These are phyloP conservation scores for Triplophysa yarkandensis DNA, from an alignment of 2,797 vertebrate genomes.

Conservation along the genomic window DNA sequence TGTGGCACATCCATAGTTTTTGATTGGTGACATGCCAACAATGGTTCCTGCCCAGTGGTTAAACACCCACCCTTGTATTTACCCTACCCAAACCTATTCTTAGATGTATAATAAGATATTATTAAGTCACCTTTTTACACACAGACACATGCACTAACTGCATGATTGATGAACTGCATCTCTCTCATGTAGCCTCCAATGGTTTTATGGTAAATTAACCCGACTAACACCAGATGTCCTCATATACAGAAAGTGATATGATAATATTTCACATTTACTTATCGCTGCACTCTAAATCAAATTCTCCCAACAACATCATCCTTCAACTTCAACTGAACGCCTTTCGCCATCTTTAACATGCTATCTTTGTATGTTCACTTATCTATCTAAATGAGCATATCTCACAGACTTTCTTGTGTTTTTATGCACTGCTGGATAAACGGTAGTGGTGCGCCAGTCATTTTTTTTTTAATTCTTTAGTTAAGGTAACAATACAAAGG, in stretches of 20 bases:
- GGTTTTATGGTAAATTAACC: conserved; percentile 46
- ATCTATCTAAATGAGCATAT: conserved; percentile 2
- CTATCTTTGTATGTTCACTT: conserved; percentile 30
- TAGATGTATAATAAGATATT: not conserved
- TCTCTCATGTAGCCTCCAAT: conserved; percentile 11
- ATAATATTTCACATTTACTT: conserved; percentile 48
- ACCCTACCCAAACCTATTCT: not conserved
- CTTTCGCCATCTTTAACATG: conserved; percentile 29
- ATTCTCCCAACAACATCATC: conserved; percentile 27
- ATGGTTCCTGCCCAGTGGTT: no score
- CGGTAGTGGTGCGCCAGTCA: no score
- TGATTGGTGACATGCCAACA: not conserved
- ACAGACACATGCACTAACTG: conserved; percentile 1
- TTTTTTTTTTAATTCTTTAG: no score
- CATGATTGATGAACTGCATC: conserved; percentile 14
- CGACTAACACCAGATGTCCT: conserved; percentile 42
- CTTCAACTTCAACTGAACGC: conserved; percentile 32
- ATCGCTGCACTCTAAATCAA: conserved; percentile 26
- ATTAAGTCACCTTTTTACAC: not conserved
- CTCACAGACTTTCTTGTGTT: no score
- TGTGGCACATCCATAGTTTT: not conserved
- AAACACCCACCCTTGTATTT: not conserved
- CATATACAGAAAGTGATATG: conserved; percentile 30
- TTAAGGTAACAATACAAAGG: no score
- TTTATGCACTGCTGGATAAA: no score